These are phyloP conservation scores for Heteropelma amictum DNA, from an alignment of 2,888 invertebrate genomes.

Conservation along the genomic window DNA sequence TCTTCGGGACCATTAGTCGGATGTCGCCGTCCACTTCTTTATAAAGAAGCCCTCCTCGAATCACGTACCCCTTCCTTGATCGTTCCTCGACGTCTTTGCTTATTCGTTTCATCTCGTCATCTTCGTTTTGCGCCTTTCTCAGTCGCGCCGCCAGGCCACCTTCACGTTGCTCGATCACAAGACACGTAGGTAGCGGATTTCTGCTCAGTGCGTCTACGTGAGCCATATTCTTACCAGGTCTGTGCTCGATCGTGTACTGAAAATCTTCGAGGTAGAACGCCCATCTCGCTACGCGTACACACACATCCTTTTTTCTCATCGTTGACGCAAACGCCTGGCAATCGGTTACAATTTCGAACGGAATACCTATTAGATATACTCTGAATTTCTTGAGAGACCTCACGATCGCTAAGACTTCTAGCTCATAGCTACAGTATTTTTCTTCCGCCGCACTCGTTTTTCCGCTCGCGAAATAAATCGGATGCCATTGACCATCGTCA, in stretches of 20 bases:
- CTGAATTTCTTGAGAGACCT: constrained; percentile 27
- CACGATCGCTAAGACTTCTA: constrained; percentile 34
- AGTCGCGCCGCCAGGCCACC: too few relatives aligned
- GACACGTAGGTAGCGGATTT: too few relatives aligned
- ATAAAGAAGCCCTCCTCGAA: constrained; percentile 28
- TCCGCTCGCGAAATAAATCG: background rate
- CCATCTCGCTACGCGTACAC: constrained; percentile 32
- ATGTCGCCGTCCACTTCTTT: constrained; percentile 34
- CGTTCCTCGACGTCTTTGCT: constrained; percentile 7
- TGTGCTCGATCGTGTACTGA: constrained; percentile 57
- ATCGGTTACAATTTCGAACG: constrained; percentile 32
- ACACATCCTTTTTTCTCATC: constrained; percentile 41
- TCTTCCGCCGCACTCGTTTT: background rate
- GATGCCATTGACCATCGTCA: background rate
- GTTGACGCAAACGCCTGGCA: background rate
- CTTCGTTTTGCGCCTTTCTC: too few relatives aligned
- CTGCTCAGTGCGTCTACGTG: constrained; percentile 62
- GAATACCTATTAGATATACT: constrained; percentile 22
- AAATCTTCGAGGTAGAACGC: constrained; percentile 44
- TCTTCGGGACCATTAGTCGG: constrained; percentile 36
- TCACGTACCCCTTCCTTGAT: constrained; percentile 5
- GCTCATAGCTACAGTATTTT: too few relatives aligned
- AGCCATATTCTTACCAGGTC: constrained; percentile 56
- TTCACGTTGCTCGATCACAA: too few relatives aligned
- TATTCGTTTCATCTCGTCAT: constrained; percentile 48